Conservation (phyloP, 2,113 vertebrate species). For the Cricetomys ansorgei region DNA sequence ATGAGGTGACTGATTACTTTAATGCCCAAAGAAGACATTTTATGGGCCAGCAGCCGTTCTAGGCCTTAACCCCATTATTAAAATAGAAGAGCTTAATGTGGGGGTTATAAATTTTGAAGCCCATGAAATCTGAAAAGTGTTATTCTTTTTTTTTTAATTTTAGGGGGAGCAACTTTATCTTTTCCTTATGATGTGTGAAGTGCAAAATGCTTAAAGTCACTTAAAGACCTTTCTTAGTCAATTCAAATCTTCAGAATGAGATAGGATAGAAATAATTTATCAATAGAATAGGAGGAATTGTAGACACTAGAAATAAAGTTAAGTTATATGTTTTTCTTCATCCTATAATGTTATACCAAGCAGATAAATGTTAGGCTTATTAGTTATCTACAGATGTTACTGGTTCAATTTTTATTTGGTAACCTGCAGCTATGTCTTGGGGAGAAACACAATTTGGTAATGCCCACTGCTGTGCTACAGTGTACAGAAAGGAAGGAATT, state of each 20-base stretch:
- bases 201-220: conserved; percentile 5
- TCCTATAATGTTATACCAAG: background rate
- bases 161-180: background rate
- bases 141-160: background rate
- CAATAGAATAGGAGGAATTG: conserved; percentile 26
- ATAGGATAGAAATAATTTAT: conserved; percentile 29
- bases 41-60: background rate
- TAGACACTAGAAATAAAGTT: conserved; percentile 42
- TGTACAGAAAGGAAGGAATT: background rate
- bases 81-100: background rate
- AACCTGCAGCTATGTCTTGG: conserved; percentile 2
- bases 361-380: conserved; percentile 8
- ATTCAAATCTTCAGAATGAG: conserved; percentile 48
- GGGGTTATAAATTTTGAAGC: background rate
- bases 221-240: conserved; percentile 38
- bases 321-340: conserved; percentile 13
- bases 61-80: conserved; percentile 21
- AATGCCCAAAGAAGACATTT: background rate
- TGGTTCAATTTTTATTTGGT: conserved; percentile 37
- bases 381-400: conserved; percentile 36
- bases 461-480: background rate
- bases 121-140: background rate
- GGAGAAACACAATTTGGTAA: background rate
- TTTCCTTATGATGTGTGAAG: background rate
- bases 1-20: background rate